Percentiles rank a stretch among this genome's conserved stretches.
phyloP scores from a whole-genome alignment of 2,113 vertebrate genomes.

The Sisor rabdophorus region DNA sequence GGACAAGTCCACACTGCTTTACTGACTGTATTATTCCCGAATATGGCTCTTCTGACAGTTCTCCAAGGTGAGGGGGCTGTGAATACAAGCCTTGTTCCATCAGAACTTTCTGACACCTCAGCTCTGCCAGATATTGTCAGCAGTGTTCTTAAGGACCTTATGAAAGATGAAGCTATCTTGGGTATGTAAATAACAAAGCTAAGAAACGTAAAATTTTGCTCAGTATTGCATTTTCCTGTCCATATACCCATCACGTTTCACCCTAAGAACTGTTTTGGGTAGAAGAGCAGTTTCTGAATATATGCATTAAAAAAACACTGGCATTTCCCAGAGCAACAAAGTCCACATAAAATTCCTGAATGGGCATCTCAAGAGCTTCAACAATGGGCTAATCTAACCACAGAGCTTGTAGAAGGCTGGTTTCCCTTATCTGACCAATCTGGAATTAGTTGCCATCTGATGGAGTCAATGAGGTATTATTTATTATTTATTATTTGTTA shows the following conservation, averaged over 20 bases:
- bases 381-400: conserved; percentile 52
- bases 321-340: conserved; percentile 33
- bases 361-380: conserved; percentile 83
- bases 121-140: conserved; percentile 74
- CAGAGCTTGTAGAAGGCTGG: conserved; percentile 75
- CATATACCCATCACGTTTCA: neutral
- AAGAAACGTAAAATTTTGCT: too few species aligned
- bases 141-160: conserved; percentile 65
- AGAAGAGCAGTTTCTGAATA: neutral
- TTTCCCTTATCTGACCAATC: conserved; percentile 80
- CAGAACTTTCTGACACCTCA: conserved; percentile 34
- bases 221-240: too few species aligned
- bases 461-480: conserved; percentile 87
- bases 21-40: conserved; percentile 73
- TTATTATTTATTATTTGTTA: conserved; percentile 51
- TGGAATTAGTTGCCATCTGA: conserved; percentile 81
- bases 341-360: conserved; percentile 66
- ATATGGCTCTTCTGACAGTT: conserved; percentile 74
- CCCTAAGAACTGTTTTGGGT: conserved; percentile 32
- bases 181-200: conserved; percentile 20
- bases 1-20: conserved; percentile 71
- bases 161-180: conserved; percentile 56
- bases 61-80: conserved; percentile 52
- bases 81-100: neutral
- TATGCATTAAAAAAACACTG: neutral